Evolutionary conservation across 2,113 vertebrate genomes (phyloP).

Genomic region (Corapipo altera): DNA sequence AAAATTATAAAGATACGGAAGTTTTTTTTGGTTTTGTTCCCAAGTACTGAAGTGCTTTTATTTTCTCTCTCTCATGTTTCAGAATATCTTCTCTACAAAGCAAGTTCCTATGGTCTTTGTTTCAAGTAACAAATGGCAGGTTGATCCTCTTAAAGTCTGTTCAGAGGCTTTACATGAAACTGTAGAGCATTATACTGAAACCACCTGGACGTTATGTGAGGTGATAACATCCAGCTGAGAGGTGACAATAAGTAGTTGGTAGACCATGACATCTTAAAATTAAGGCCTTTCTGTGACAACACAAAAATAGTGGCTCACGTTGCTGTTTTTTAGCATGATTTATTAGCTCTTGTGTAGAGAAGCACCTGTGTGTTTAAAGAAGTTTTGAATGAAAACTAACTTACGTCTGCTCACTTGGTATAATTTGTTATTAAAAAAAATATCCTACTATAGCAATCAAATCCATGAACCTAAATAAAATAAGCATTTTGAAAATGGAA

Average conservation of each 20-base stretch:
- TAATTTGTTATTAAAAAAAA: background rate
- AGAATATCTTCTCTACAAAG: background rate
- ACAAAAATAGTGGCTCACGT: background rate
- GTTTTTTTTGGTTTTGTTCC: background rate
- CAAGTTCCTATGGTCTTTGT: background rate
- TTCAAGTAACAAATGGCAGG: background rate
- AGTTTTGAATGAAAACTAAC: background rate
- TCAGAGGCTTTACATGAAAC: background rate
- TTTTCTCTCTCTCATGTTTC: background rate
- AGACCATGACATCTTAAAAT: background rate
- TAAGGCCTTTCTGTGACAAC: background rate
- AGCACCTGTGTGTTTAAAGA: background rate
- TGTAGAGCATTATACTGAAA: background rate
- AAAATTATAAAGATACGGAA: background rate
- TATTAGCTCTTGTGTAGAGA: background rate
- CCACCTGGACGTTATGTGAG: background rate
- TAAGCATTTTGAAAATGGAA: background rate
- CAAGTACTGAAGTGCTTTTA: background rate
- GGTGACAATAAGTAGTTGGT: background rate
- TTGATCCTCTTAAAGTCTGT: background rate
- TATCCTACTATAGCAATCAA: background rate
- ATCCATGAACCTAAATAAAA: background rate
- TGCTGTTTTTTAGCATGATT: background rate
- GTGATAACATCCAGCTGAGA: background rate
- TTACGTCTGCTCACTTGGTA: background rate